Evolutionary conservation across 2,797 vertebrate genomes (phyloP).

Genomic region (Apogon talboti): DNA sequence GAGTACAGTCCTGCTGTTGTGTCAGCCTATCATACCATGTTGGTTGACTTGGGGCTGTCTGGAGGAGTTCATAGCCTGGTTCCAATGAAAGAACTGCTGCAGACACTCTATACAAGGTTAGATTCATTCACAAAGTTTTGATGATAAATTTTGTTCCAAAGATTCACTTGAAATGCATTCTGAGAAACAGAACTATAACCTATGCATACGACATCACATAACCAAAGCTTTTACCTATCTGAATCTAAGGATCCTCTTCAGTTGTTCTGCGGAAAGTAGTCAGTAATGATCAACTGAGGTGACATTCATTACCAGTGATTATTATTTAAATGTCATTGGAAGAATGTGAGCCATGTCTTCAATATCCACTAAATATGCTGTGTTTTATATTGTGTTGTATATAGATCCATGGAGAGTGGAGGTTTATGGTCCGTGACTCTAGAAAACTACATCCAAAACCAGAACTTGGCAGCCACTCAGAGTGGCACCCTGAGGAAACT

Average conservation of each 20-base stretch:
- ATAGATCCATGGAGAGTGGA: constrained; percentile 89
- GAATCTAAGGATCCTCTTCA: neutral
- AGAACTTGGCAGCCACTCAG: constrained; percentile 61
- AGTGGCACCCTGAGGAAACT: constrained; percentile 79
- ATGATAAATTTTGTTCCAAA: no score
- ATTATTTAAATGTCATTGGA: neutral
- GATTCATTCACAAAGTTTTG: neutral
- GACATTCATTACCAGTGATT: neutral
- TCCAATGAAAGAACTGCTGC: constrained; percentile 73
- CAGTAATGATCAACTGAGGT: neutral
- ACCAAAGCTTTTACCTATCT: neutral
- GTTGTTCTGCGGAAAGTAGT: no score
- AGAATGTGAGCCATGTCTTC: neutral
- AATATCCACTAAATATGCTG: neutral
- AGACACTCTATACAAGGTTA: constrained; percentile 89
- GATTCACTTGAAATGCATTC: no score
- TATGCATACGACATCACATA: neutral
- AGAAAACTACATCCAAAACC: constrained; percentile 83
- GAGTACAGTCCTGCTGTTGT: constrained; percentile 81
- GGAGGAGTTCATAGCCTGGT: constrained; percentile 67
- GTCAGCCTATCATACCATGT: constrained; percentile 84
- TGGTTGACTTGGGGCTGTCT: constrained; percentile 84
- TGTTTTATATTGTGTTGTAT: constrained; percentile 31
- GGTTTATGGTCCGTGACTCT: constrained; percentile 93
- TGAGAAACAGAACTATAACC: no score